Conservation (phyloP, 2,113 vertebrate species). For the Ornithorhynchus anatinus region DNA sequence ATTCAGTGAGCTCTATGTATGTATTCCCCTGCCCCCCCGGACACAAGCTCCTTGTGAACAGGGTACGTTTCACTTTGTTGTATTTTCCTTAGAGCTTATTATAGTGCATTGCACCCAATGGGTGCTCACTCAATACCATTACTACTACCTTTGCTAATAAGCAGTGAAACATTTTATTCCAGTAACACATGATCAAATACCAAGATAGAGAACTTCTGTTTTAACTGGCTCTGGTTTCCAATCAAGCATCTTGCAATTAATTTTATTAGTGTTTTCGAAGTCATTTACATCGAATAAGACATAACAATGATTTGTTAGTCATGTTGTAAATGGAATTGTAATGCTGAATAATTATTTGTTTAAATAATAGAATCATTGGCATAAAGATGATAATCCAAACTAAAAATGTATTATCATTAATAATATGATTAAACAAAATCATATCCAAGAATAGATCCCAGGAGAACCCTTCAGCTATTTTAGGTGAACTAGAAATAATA, state of each 20-base stretch:
- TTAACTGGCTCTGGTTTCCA: slow-evolving; percentile 55
- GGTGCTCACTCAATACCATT: too few species aligned
- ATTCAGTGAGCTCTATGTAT: too few species aligned
- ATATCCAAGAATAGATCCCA: slow-evolving; percentile 65
- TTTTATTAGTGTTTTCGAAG: slow-evolving; percentile 72
- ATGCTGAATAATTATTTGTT: slow-evolving; percentile 76
- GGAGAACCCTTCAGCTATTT: slow-evolving; percentile 68
- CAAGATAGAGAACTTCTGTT: slow-evolving; percentile 45
- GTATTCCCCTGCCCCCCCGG: too few species aligned
- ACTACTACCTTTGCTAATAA: slow-evolving; percentile 71
- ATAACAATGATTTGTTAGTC: slow-evolving; percentile 70
- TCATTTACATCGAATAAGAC: slow-evolving; percentile 69
- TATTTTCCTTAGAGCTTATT: too few species aligned
- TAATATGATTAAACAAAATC: slow-evolving; percentile 78
- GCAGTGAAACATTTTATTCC: slow-evolving; percentile 52
- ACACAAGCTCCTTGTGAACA: too few species aligned
- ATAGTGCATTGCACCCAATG: too few species aligned
- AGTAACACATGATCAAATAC: slow-evolving; percentile 52
- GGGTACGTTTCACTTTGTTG: too few species aligned
- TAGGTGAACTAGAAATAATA: slow-evolving; percentile 67
- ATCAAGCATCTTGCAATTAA: slow-evolving; percentile 69
- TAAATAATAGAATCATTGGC: slow-evolving; percentile 71
- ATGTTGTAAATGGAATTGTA: slow-evolving; percentile 63
- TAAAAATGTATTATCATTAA: slow-evolving; percentile 73
- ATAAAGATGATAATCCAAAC: slow-evolving; percentile 64